These are phyloP conservation scores for Sarcophaga caerulescens DNA, from an alignment of 2,888 invertebrate species.

Conservation along the genomic window DNA sequence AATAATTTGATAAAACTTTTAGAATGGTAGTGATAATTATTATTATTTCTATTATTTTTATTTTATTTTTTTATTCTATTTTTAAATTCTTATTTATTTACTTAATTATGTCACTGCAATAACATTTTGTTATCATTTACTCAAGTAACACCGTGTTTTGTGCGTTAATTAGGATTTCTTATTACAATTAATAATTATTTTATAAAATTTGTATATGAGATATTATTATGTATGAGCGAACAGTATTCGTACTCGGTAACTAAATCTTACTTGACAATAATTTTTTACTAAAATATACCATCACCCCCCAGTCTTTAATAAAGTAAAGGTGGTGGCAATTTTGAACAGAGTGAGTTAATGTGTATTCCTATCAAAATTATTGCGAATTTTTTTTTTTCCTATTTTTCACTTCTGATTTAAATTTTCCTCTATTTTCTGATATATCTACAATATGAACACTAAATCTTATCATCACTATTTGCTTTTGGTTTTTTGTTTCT, in stretches of 20 bases:
- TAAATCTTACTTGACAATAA: no score
- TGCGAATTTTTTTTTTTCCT: no score
- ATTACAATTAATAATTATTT: background rate
- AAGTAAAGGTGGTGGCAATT: no score
- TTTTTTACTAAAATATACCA: no score
- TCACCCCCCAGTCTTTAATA: no score
- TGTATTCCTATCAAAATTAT: no score
- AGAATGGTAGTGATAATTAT: conserved; percentile 44
- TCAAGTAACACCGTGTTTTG: conserved; percentile 56
- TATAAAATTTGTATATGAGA: background rate
- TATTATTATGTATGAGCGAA: background rate
- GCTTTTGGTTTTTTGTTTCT: no score
- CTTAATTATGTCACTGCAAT: background rate
- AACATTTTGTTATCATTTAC: conserved; percentile 8
- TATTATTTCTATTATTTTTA: background rate
- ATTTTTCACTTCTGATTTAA: no score
- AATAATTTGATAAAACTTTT: conserved; percentile 57
- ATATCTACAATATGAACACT: background rate
- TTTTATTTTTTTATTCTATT: conserved; percentile 6
- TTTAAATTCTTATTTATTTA: conserved; percentile 1
- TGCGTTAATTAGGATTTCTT: conserved; percentile 57
- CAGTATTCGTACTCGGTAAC: no score
- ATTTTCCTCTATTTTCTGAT: no score
- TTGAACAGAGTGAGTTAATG: no score
- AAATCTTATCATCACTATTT: background rate